Evolutionary conservation across 2,888 invertebrate species (phyloP).

Genomic region (Corbicula japonica): DNA sequence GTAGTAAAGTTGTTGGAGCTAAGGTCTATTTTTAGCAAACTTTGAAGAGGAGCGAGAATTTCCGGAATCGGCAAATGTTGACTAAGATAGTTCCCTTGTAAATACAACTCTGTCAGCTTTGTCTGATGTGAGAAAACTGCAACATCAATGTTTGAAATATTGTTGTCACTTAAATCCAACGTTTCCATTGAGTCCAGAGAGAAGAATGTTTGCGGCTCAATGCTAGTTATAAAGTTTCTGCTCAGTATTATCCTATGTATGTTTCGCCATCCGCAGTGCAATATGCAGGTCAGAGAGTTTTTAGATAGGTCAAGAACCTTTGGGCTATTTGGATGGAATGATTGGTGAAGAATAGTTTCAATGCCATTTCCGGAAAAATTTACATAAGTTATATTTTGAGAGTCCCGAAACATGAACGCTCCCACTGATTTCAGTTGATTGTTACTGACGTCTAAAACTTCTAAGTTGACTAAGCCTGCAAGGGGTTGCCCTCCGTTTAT

Average conservation of each 20-base stretch:
- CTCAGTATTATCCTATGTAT: constrained; percentile 71
- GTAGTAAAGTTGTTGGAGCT: constrained; percentile 74
- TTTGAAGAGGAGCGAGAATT: constrained; percentile 66
- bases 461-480: constrained; percentile 55
- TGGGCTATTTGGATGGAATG: constrained; percentile 78
- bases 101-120: constrained; percentile 68
- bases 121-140: constrained; percentile 72
- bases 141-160: constrained; percentile 66
- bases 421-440: constrained; percentile 75
- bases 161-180: constrained; percentile 76
- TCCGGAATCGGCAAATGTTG: constrained; percentile 37
- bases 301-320: constrained; percentile 79
- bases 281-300: constrained; percentile 74
- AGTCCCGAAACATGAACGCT: constrained; percentile 75
- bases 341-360: constrained; percentile 67
- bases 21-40: constrained; percentile 71
- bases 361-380: constrained; percentile 82
- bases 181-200: constrained; percentile 72
- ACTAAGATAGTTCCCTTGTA: constrained; percentile 71
- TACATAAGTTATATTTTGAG: constrained; percentile 70
- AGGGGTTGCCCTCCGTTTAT: constrained; percentile 55
- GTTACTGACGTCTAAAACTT: constrained; percentile 51
- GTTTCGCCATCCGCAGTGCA: constrained; percentile 78
- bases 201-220: constrained; percentile 77
- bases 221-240: constrained; percentile 72